Conservation (phyloP, 2,888 invertebrate genomes). For the Disparrhopalites patrizii region DNA sequence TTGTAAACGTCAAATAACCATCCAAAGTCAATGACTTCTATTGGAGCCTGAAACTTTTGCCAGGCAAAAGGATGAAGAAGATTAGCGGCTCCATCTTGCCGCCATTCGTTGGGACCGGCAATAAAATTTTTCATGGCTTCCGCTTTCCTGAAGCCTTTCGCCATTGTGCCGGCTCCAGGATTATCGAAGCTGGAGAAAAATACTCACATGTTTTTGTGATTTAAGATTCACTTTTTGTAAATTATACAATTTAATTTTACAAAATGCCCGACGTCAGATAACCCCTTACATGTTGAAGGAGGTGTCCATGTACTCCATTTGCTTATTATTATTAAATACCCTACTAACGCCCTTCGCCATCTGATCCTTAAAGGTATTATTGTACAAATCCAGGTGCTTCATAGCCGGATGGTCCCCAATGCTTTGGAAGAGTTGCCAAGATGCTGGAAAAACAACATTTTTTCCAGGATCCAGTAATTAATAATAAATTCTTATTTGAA, state of each 20-base stretch:
- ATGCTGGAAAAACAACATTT: constrained; percentile 29
- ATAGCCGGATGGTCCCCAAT: constrained; percentile 33
- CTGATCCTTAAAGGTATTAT: constrained; percentile 37
- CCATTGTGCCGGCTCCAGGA: constrained; percentile 48
- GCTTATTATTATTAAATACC: constrained; percentile 29
- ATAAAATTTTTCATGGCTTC: constrained; percentile 53
- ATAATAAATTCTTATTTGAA: no score
- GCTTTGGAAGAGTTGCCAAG: constrained; percentile 29
- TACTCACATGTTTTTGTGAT: no score
- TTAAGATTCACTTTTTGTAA: no score
- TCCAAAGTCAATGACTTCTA: constrained; percentile 55
- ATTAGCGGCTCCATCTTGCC: constrained; percentile 54
- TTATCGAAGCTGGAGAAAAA: constrained; percentile 23
- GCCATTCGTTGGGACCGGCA: constrained; percentile 57
- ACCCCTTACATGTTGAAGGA: constrained; percentile 32
- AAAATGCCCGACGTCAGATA: background rate
- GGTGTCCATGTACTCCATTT: constrained; percentile 38
- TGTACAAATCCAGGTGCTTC: constrained; percentile 25
- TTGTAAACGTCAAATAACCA: constrained; percentile 55
- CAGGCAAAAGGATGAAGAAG: constrained; percentile 52
- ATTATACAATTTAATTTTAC: no score
- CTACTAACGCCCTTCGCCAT: constrained; percentile 32
- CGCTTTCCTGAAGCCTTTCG: constrained; percentile 54
- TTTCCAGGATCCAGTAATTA: no score
- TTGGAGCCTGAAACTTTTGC: constrained; percentile 49